Percentiles rank a stretch among this genome's conserved stretches.
Conservation (phyloP, 1,140 invertebrate species). For the Drosophila sp. region DNA sequence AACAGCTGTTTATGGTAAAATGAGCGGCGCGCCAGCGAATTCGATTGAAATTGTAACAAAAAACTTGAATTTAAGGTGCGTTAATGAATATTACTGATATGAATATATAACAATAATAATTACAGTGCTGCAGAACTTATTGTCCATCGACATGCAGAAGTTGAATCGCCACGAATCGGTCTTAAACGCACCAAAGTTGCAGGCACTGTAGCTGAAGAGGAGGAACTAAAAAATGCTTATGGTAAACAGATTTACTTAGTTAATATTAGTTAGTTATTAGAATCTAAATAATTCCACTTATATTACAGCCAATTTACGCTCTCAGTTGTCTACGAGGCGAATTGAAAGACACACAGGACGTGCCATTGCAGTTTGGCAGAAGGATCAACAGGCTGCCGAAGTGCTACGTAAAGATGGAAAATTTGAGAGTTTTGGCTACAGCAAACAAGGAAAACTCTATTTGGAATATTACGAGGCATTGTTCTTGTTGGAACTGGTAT, state of each 20-base stretch:
- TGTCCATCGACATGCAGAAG: constrained; percentile 48
- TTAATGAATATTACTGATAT: neutral
- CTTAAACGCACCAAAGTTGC: constrained; percentile 64
- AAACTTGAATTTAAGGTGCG: constrained; percentile 61
- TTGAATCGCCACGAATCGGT: constrained; percentile 38
- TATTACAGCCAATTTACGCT: constrained; percentile 54
- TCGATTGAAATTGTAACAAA: constrained; percentile 54
- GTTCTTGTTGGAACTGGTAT: constrained; percentile 74
- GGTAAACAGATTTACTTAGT: constrained; percentile 25
- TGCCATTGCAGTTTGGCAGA: constrained; percentile 63
- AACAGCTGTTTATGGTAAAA: constrained; percentile 41
- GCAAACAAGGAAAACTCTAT: constrained; percentile 51
- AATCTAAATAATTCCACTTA: neutral
- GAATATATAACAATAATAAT: neutral
- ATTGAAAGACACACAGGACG: constrained; percentile 69
- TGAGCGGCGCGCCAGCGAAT: constrained; percentile 33
- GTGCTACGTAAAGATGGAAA: constrained; percentile 76
- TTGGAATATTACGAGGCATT: constrained; percentile 76
- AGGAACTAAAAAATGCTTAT: constrained; percentile 46
- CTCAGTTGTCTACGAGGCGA: constrained; percentile 59
- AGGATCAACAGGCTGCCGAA: constrained; percentile 62
- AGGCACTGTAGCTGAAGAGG: constrained; percentile 38
- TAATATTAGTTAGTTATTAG: neutral
- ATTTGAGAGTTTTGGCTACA: constrained; percentile 75
- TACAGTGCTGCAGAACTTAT: constrained; percentile 58